Evolutionary conservation across 2,797 vertebrate species (phyloP).

Genomic region (Danio albolineatus): DNA sequence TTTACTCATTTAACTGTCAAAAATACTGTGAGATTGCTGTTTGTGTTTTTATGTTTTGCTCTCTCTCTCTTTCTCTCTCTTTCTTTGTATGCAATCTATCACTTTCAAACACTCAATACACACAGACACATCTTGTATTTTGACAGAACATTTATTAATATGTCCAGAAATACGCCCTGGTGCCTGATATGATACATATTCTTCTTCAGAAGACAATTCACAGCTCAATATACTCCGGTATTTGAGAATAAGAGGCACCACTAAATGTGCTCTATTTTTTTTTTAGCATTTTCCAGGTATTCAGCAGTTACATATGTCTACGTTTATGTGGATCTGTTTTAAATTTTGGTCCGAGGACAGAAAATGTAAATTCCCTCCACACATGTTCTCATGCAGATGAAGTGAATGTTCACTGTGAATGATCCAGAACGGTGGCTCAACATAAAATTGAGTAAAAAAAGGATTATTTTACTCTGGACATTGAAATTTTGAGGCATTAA

Average conservation of each 20-base stretch:
- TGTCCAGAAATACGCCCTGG: neutral
- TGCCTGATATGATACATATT: neutral
- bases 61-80: neutral
- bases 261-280: neutral
- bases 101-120: conserved; percentile 23
- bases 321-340: conserved; percentile 46
- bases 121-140: neutral
- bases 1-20: conserved; percentile 9
- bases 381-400: conserved; percentile 39
- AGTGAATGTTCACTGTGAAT: conserved; percentile 41
- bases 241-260: neutral
- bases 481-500: neutral
- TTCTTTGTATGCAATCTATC: conserved; percentile 1
- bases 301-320: conserved; percentile 2
- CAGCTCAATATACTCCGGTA: neutral
- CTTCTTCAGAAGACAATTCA: neutral
- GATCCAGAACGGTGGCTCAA: conserved; percentile 42
- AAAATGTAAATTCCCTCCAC: conserved; percentile 41
- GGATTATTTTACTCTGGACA: neutral
- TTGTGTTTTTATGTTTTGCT: neutral
- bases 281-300: neutral
- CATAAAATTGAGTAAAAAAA: conserved; percentile 10
- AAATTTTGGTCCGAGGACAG: conserved; percentile 33
- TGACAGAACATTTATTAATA: conserved; percentile 26
- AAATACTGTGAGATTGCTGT: neutral